Base-by-base conservation (phyloP, 2,113 vertebrate genomes). In the Megalops atlanticus region DNA sequence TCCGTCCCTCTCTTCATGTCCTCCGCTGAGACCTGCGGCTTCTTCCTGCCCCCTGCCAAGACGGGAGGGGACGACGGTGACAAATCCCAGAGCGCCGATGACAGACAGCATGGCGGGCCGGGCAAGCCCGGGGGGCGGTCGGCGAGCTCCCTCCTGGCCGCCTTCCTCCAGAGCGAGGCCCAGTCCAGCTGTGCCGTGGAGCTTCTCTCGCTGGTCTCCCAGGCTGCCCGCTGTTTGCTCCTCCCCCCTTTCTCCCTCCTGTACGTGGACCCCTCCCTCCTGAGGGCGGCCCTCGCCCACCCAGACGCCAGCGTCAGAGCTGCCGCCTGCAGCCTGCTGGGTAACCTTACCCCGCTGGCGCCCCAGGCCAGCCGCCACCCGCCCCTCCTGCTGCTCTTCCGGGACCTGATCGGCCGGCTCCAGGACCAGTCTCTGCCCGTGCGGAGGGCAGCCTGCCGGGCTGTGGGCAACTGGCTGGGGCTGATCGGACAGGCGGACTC, bases 131-230 rank as follows among this genome's bases (percentile, higher is more conserved):
- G 68, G n/a, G 38, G 45, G 74, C 89, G 90, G 82, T 92, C 91
- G 0, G 91, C 91, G 27, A 85, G 89, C 82, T 90, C 94, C 39
- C 84, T 88, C 2, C 90, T 98, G 47, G 88, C 86, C 7, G 84
- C 89, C n/a, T 47, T 93, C 70, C 88, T 95, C 81, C 89, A 86
- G 81, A 77, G 40, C 8, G 88, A 91, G 7, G 80, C 33, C 16
- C 82, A 92, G 73, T 92, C 88, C 85, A 90, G 89, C 24, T 88
- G 90, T 18, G 91, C 92, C 0, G 90, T 87, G 31, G 95, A 97
- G 86, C 93, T 99, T 68, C 88, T 99, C 0, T 95, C 91, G 33
- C 85, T 98, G 49, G 84, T 98, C 84, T 93, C 94, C 45, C 90
- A 92, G 0, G 82, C 95, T 10, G 93, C 93, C 24, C 92, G 92